A percentile compares a stretch with the other conserved stretches of the same genome.
These are phyloP conservation scores for Herpailurus yagouaroundi DNA, from an alignment of 2,113 vertebrate species.

Conservation along the genomic window DNA sequence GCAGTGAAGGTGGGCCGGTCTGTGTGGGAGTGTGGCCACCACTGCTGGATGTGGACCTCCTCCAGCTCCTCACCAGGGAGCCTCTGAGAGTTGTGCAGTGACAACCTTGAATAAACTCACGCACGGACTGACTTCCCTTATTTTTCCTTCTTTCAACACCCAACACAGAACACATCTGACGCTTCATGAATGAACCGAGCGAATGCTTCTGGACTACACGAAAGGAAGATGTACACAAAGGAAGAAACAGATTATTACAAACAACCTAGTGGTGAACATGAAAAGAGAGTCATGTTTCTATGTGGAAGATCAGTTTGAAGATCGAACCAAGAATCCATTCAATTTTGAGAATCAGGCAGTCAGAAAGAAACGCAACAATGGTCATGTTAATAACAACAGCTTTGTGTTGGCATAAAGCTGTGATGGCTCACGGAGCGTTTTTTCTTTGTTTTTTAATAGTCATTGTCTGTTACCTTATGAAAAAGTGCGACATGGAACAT, in stretches of 20 bases:
- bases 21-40: not conserved
- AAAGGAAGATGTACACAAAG: not conserved
- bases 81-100: not conserved
- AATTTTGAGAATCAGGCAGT: not conserved
- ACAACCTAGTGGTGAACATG: not conserved
- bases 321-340: not conserved
- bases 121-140: not conserved
- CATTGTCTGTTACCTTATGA: not conserved
- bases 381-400: not conserved
- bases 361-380: not conserved
- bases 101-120: not conserved
- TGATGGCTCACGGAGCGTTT: not conserved
- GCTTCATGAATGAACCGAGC: not conserved
- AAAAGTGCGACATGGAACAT: not conserved
- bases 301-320: conserved; percentile 34
- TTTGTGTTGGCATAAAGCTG: not conserved
- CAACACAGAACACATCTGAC: not conserved
- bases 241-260: not conserved
- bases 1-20: not conserved
- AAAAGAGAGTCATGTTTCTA: conserved; percentile 4
- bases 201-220: not conserved
- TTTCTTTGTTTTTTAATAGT: not conserved
- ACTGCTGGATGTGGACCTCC: not conserved
- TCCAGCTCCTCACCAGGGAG: not conserved
- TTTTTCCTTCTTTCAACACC: not conserved